Evolutionary conservation across 2,113 vertebrate species (phyloP), one percentile per base, ranked within the genome.

Genomic region (Tauraco erythrolophus): DNA sequence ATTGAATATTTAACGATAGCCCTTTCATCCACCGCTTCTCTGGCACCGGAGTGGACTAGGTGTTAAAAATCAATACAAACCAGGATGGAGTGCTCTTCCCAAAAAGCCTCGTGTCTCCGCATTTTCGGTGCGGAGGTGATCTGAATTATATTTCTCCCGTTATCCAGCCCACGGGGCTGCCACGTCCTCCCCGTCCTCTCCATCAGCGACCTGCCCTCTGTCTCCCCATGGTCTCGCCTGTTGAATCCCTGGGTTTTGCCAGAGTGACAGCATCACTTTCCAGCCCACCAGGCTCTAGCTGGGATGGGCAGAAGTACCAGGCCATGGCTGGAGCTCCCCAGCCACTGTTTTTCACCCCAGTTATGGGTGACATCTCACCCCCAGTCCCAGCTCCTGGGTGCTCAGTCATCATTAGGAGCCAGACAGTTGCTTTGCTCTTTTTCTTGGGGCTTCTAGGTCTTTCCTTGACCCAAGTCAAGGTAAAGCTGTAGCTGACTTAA

Each of bases 1-100:
- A 25, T 27, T 58, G 89, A 86, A 70, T 92, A 94, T 95, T 94
- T 87, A 91, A 84, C 91, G 76, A 24, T 5, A 65, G 37, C 77
- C 35, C 79, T 95, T 93, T 84, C 1, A 92, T 84, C 65, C 15
- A 4, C 64, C 16, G 56, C 35, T 76, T 74, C 54, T 45, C 68
- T 0, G 0, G 72, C 46, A 15, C 64, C 30, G 56, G 46, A 46
- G 30, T 9, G 77, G 66, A 45, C 58, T 71, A 74, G 48, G 83
- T 89, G 72, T 74, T 77, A 66, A 92, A 93, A 97, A 77, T 48
- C 90, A 70, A 50, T 39, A 83, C 37, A 13, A 83, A 11, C 25
- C 70, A 58, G 51, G 64, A 91, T 62, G 76, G 94, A 91, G 92
- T 0, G 1, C 54, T 58, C 75, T 88, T 69, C 82, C 82, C 72